Evolutionary conservation across 2,113 vertebrate species (phyloP), one percentile per base, ranked within the genome.

Genomic region (Carlito syrichta): DNA sequence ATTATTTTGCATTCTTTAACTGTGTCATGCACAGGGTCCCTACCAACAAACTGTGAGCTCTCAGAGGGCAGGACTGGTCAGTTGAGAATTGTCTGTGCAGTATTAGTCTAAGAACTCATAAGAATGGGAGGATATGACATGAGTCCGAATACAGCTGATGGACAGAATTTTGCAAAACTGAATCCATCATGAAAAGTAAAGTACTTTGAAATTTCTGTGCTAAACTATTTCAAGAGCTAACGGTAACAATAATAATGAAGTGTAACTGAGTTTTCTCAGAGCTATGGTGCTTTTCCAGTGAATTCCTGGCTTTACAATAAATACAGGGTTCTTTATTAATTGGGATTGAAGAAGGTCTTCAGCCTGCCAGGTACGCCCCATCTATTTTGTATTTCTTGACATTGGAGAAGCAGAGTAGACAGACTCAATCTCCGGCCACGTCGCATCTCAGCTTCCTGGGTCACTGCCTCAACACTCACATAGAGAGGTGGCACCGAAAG

Each of bases 401-500:
- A 77, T 93, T 89, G 76, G 97, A 98, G 86, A 90, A 97, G 88
- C 23, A 63, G 78, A 74, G 62, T 25, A 96, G 78, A 66, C 13
- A 96, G 96, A 77, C 62, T 32, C 52, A 86, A 94, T 88, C 56
- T 90, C 93, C 92, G 92, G 73, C 94, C 69, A 81, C 91, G 83
- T 96, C 89, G 58, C 35, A 6, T 88, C 60, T 84, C 85, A 54
- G 92, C 52, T 63, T 63, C 71, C 82, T 43, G 74, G 93, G 56
- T 93, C 2, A 0, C 94, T 63, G 66, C 62, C 68, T 98, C 96
- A 96, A 97, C 94, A 96, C 52, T 94, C 94, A 86, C 68, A 81
- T 66, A 82, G 48, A 92, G 92, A 98, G 96, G 96, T 89, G 94
- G 91, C 45, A 52, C 8, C 79, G 85, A 97, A 97, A 82, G 56